Base-by-base conservation (phyloP, 2,888 invertebrate species). In the Lomographa bimaculata region DNA sequence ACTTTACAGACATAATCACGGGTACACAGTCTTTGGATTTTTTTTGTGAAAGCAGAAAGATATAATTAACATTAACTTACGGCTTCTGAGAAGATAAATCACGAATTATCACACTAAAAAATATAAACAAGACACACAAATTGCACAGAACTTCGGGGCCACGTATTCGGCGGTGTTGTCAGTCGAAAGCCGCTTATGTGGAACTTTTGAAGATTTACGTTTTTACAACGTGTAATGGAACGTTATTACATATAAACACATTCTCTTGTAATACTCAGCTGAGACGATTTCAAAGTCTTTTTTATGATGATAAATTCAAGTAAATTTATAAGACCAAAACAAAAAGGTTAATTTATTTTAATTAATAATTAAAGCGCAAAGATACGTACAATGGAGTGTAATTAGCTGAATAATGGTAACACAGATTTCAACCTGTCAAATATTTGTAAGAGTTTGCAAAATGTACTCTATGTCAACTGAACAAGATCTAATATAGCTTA, bases 151-250 rank as follows among this genome's bases (percentile, higher is more conserved):
- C 72, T 68, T 72, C 71, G 73, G 75, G 85, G 89, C 89, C 89
- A 89, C 89, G 89, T 89, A 89, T 89, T 78, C 76, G 68, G 66
- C 73, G 58, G 83, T 81, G 84, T 84, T 87, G 87, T 79, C 87
- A 87, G 71, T 46, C 43, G 48, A 44, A 62, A 58, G 64, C 58
- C 75, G 85, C 80, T 72, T 84, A 90, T 89, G 89, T 90, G 89
- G 89, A 90, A 87, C 81, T 90, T 89, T 81, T 84, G 62, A 70
- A 70, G 71, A 68, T 46, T 59, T 54, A 14, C 44, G 45, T 9
- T n/a, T 3, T 1, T 1, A 5, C 10, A 51, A 44, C 67, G 64
- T 75, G n/a, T 3, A 64, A 66, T 5, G 76, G 51, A 84, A 65
- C 69, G 73, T 38, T 35, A 7, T 1, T 2, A 3, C 0, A 18